Conservation (phyloP, 92 coral and sea anemone genomes). For the Nematostella vectensis region DNA sequence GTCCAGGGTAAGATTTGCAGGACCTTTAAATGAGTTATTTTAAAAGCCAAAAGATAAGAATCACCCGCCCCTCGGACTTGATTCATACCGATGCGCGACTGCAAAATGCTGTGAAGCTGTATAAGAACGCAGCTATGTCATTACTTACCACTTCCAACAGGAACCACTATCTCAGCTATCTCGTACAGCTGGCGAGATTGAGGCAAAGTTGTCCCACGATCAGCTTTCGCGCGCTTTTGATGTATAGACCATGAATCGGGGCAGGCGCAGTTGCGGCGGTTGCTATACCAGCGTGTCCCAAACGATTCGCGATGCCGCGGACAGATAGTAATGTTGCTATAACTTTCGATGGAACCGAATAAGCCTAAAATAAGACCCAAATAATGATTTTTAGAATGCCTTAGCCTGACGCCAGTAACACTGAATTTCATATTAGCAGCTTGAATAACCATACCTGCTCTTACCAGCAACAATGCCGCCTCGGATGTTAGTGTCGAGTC, state of each 20-base stretch:
- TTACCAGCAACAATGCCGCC: constrained; percentile 39
- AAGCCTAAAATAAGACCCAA: constrained; percentile 5
- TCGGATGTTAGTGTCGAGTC: constrained; percentile 23
- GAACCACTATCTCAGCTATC: constrained; percentile 24
- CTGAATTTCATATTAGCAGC: too few relatives aligned
- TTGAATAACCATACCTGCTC: constrained; percentile 60
- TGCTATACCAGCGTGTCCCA: constrained; percentile 34
- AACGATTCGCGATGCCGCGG: constrained; percentile 52
- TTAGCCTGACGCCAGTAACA: too few relatives aligned
- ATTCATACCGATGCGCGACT: too few relatives aligned
- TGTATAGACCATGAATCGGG: constrained; percentile 38
- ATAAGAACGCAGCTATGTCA: too few relatives aligned
- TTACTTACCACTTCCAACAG: constrained; percentile 36
- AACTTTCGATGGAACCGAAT: constrained; percentile 1
- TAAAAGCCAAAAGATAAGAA: too few relatives aligned
- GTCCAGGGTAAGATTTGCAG: too few relatives aligned
- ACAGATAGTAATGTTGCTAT: constrained; percentile 29
- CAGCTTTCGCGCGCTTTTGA: constrained; percentile 27
- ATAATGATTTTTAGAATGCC: too few relatives aligned
- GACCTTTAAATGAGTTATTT: too few relatives aligned
- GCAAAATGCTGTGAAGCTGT: too few relatives aligned
- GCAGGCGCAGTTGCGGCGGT: constrained; percentile 39
- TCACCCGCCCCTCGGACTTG: too few relatives aligned
- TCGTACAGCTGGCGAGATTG: constrained; percentile 31
- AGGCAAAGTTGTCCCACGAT: constrained; percentile 31